phyloP scores from a whole-genome alignment of 2,113 vertebrate species.

The Alouatta palliata region DNA sequence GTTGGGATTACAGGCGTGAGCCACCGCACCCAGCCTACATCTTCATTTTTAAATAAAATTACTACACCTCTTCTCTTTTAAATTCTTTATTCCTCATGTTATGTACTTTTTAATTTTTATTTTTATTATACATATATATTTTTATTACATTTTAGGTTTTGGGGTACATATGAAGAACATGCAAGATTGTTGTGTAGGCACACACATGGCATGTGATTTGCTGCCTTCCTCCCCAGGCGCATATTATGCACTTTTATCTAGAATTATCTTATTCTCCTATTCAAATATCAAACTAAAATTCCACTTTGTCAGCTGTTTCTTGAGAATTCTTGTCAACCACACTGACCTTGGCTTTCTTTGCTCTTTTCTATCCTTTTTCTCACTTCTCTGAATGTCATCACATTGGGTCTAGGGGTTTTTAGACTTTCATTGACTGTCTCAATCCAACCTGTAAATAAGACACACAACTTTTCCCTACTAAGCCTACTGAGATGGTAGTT shows the following conservation, averaged over 20 bases:
- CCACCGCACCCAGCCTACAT: too few relatives aligned
- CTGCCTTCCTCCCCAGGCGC: too few relatives aligned
- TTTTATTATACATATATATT: too few relatives aligned
- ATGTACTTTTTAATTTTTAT: too few relatives aligned
- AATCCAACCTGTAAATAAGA: neutral
- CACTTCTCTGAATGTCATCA: neutral
- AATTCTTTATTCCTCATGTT: neutral
- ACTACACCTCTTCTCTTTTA: neutral
- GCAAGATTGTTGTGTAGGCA: too few relatives aligned
- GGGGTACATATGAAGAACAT: too few relatives aligned
- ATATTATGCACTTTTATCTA: neutral
- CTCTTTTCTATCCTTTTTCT: neutral
- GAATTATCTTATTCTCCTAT: constrained; percentile 7
- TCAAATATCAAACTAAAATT: constrained; percentile 19
- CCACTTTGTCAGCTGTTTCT: neutral
- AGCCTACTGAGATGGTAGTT: neutral
- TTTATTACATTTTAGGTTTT: too few relatives aligned
- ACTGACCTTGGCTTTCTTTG: neutral
- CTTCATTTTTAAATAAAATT: neutral
- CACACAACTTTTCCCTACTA: neutral
- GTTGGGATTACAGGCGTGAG: too few relatives aligned
- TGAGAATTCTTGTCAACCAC: neutral
- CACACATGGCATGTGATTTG: too few relatives aligned
- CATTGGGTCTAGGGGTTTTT: neutral
- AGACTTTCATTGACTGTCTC: neutral